Evolutionary conservation across 1,140 invertebrate genomes (phyloP).

Genomic region (Leptinotarsa undecemlineata): DNA sequence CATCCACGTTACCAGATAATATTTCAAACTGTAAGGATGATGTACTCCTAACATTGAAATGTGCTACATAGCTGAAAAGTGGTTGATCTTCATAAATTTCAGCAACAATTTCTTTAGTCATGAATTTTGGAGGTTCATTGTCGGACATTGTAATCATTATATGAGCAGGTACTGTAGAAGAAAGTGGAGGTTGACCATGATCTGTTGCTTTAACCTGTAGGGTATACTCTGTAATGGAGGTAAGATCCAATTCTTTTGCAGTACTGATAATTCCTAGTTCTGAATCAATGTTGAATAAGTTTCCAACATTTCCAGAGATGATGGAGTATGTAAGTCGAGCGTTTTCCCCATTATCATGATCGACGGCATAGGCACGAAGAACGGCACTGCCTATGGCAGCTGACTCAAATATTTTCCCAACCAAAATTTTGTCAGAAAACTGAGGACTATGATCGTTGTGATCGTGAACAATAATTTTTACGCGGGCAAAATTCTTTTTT

Average conservation of each 20-base stretch:
- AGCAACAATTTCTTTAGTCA: constrained; percentile 58
- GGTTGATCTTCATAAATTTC: constrained; percentile 86
- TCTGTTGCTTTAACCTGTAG: constrained; percentile 81
- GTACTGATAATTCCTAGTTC: constrained; percentile 77
- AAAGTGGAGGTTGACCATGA: constrained; percentile 73
- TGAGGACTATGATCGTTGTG: constrained; percentile 88
- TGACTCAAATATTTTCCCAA: constrained; percentile 77
- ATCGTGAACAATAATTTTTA: constrained; percentile 81
- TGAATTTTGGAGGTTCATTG: constrained; percentile 83
- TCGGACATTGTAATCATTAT: constrained; percentile 86
- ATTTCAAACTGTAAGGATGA: constrained; percentile 84
- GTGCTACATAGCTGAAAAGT: constrained; percentile 74
- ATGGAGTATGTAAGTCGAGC: constrained; percentile 80
- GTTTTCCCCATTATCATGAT: constrained; percentile 82
- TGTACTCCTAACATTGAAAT: constrained; percentile 76
- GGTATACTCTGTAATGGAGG: constrained; percentile 76
- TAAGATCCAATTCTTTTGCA: constrained; percentile 72
- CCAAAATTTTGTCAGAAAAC: constrained; percentile 74
- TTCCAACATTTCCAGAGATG: constrained; percentile 81
- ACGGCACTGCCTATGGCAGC: constrained; percentile 73
- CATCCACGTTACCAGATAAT: constrained; percentile 72
- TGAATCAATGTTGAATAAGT: constrained; percentile 79
- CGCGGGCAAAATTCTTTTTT: constrained; percentile 81
- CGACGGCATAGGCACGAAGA: constrained; percentile 74
- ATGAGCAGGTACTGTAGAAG: constrained; percentile 80